Percentiles rank a stretch among this genome's conserved stretches.
Evolutionary conservation across 1,140 invertebrate genomes (phyloP).

Genomic region (Drosophila simulans): DNA sequence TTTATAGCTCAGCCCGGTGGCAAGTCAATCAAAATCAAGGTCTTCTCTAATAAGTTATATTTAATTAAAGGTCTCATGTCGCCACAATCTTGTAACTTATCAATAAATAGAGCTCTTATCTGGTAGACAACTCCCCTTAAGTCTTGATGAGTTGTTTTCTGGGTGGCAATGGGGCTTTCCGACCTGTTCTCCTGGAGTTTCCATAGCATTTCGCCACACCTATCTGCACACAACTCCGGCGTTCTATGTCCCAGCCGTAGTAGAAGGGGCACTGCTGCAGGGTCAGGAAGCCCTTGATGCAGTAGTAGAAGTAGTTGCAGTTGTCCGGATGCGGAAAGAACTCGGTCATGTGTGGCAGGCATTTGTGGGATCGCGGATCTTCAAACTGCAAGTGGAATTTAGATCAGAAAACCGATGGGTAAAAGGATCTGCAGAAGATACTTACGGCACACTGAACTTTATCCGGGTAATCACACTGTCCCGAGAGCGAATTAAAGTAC

Average conservation of each 20-base stretch:
- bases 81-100: slow-evolving; percentile 52
- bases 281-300: slow-evolving; percentile 78
- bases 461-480: slow-evolving; percentile 74
- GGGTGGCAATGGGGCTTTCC: slow-evolving; percentile 15
- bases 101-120: slow-evolving; percentile 59
- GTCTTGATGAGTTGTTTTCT: slow-evolving; percentile 13
- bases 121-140: slow-evolving; percentile 38
- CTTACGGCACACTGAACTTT: slow-evolving; percentile 71
- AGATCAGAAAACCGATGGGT: neutral
- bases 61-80: slow-evolving; percentile 69
- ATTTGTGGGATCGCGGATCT: slow-evolving; percentile 58
- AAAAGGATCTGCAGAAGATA: neutral
- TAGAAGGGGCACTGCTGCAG: slow-evolving; percentile 81
- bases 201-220: slow-evolving; percentile 73
- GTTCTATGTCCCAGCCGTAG: slow-evolving; percentile 78
- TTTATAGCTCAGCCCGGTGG: slow-evolving; percentile 52
- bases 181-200: slow-evolving; percentile 41
- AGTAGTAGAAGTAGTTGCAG: slow-evolving; percentile 82
- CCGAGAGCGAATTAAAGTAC: slow-evolving; percentile 66
- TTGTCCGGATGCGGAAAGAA: slow-evolving; percentile 80
- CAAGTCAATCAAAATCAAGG: slow-evolving; percentile 3
- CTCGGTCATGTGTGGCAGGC: slow-evolving; percentile 70
- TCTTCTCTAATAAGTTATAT: slow-evolving; percentile 67
- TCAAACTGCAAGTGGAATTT: slow-evolving; percentile 45
- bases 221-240: slow-evolving; percentile 70